A percentile compares a stretch with the other conserved stretches of the same genome.
These are phyloP conservation scores for Dipodomys stephensi DNA, from an alignment of 2,113 vertebrate species.

Conservation along the genomic window DNA sequence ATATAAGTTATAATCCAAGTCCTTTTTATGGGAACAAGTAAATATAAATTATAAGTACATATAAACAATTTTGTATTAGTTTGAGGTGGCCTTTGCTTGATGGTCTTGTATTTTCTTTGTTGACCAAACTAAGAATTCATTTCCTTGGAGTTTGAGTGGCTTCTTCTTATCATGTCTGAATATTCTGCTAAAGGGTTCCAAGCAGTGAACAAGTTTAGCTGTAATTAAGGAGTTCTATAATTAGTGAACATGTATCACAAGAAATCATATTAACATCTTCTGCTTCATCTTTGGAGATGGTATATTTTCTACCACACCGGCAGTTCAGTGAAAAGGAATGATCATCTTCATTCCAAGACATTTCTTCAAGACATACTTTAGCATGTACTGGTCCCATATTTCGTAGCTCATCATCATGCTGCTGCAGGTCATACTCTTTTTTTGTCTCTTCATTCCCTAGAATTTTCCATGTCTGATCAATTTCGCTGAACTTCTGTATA, in stretches of 20 bases:
- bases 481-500: slow-evolving; percentile 91
- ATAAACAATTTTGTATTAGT: slow-evolving; percentile 49
- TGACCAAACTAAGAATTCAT: not conserved
- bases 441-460: slow-evolving; percentile 92
- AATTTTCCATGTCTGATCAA: slow-evolving; percentile 94
- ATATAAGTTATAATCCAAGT: not conserved
- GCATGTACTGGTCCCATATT: slow-evolving; percentile 86
- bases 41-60: slow-evolving; percentile 7
- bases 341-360: slow-evolving; percentile 89
- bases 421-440: slow-evolving; percentile 92
- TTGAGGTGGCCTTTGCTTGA: not conserved
- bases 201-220: slow-evolving; percentile 17
- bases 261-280: slow-evolving; percentile 83
- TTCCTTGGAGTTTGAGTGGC: not conserved
- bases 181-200: not conserved
- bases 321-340: slow-evolving; percentile 84
- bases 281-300: slow-evolving; percentile 55
- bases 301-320: slow-evolving; percentile 89
- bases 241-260: slow-evolving; percentile 89
- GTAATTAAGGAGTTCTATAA: slow-evolving; percentile 85
- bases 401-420: slow-evolving; percentile 85
- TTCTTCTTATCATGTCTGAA: not conserved
- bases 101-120: slow-evolving; percentile 16
- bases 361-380: slow-evolving; percentile 86
- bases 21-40: not conserved